These are phyloP conservation scores for Schizopygopsis malacanthus DNA, from an alignment of 2,797 vertebrate genomes.

Conservation along the genomic window DNA sequence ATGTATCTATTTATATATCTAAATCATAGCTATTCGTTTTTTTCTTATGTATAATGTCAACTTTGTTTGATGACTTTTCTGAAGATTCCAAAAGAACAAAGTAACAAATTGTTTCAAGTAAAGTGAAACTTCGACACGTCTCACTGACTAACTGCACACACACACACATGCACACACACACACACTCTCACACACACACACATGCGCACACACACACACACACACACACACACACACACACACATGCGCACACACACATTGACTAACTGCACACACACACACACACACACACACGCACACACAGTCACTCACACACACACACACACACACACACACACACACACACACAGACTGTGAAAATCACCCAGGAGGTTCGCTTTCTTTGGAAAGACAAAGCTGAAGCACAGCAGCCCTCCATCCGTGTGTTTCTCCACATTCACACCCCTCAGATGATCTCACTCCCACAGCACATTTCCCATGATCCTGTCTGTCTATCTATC, in stretches of 20 bases:
- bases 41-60: too few relatives aligned
- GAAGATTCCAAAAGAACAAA: neutral
- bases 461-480: neutral
- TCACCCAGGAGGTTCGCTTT: slow-evolving; percentile 16
- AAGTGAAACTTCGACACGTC: neutral
- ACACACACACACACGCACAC: too few relatives aligned
- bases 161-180: too few relatives aligned
- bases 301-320: too few relatives aligned
- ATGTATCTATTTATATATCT: too few relatives aligned
- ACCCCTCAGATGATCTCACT: neutral
- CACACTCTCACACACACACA: neutral
- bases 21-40: too few relatives aligned
- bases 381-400: slow-evolving; percentile 3
- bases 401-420: neutral
- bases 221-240: neutral
- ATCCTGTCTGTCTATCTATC: neutral
- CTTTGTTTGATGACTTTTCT: neutral
- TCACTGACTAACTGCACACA: neutral
- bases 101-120: neutral
- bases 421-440: neutral
- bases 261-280: neutral
- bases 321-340: neutral
- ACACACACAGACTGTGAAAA: neutral
- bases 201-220: too few relatives aligned
- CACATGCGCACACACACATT: too few relatives aligned